A percentile compares a stretch with the other conserved stretches of the same genome.
Evolutionary conservation across 37 sponge, comb jelly and placozoan genomes (phyloP).

Genomic region (Theonella swinhoei): DNA sequence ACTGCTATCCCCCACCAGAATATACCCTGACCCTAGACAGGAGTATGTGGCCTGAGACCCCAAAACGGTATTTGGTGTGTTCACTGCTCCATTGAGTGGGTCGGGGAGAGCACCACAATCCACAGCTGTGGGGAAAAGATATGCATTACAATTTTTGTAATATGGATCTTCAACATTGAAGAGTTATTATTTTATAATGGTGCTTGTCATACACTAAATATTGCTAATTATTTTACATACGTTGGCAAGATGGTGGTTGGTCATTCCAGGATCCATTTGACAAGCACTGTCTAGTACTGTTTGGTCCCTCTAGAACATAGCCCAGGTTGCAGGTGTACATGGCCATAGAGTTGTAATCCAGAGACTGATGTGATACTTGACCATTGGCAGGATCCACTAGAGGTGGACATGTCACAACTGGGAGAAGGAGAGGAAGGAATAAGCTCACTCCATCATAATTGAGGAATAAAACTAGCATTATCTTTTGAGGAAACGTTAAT

Average conservation of each 20-base stretch:
- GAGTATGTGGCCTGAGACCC: neutral
- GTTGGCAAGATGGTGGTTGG: neutral
- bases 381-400: neutral
- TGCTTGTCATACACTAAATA: neutral
- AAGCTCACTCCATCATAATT: no score
- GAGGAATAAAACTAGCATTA: neutral
- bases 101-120: neutral
- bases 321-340: conserved; percentile 22
- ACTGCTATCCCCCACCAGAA: neutral
- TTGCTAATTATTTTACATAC: neutral
- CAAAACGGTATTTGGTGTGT: neutral
- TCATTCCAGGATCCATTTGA: neutral
- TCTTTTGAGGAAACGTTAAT: neutral
- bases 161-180: no score
- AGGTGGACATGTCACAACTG: neutral
- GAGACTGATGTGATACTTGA: neutral
- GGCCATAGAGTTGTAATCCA: neutral
- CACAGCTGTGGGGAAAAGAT: neutral
- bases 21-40: neutral
- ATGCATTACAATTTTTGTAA: no score
- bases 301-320: conserved; percentile 5
- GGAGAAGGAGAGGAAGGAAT: no score
- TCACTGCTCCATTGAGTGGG: conserved; percentile 11
- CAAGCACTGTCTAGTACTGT: conserved; percentile 10
- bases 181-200: conserved; percentile 11